A percentile compares a stretch with the other conserved stretches of the same genome.
Evolutionary conservation across 1,140 invertebrate genomes (phyloP).

Genomic region (Caenorhabditis brenneri): DNA sequence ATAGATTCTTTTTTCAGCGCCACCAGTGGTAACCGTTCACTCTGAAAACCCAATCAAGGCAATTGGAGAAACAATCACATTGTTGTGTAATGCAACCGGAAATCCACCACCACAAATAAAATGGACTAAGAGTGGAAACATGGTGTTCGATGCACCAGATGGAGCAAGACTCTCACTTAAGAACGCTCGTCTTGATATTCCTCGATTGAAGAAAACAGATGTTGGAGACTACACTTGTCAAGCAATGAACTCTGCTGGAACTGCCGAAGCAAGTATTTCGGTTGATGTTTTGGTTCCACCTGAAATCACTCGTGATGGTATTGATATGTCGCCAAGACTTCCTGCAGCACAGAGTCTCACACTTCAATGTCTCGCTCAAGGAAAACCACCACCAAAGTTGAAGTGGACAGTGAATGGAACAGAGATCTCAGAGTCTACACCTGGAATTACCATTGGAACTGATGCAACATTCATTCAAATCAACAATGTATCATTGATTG

Average conservation of each 20-base stretch:
- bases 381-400: slow-evolving; percentile 64
- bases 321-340: slow-evolving; percentile 63
- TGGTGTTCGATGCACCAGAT: slow-evolving; percentile 62
- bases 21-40: slow-evolving; percentile 19
- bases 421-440: slow-evolving; percentile 47
- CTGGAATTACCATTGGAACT: slow-evolving; percentile 51
- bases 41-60: slow-evolving; percentile 53
- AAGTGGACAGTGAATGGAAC: slow-evolving; percentile 63
- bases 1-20: slow-evolving; percentile 34
- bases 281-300: slow-evolving; percentile 69
- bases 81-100: slow-evolving; percentile 64
- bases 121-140: slow-evolving; percentile 56
- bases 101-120: slow-evolving; percentile 59
- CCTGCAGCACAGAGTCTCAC: slow-evolving; percentile 63
- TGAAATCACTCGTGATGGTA: slow-evolving; percentile 61
- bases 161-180: slow-evolving; percentile 56
- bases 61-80: slow-evolving; percentile 60
- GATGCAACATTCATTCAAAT: slow-evolving; percentile 61
- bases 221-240: slow-evolving; percentile 64
- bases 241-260: slow-evolving; percentile 65
- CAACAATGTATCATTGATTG: slow-evolving; percentile 62
- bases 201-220: slow-evolving; percentile 56
- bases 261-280: slow-evolving; percentile 56
- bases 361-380: slow-evolving; percentile 63
- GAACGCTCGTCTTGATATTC: slow-evolving; percentile 64